Evolutionary conservation across 2,113 vertebrate genomes (phyloP).

Genomic region (Tichodroma muraria): DNA sequence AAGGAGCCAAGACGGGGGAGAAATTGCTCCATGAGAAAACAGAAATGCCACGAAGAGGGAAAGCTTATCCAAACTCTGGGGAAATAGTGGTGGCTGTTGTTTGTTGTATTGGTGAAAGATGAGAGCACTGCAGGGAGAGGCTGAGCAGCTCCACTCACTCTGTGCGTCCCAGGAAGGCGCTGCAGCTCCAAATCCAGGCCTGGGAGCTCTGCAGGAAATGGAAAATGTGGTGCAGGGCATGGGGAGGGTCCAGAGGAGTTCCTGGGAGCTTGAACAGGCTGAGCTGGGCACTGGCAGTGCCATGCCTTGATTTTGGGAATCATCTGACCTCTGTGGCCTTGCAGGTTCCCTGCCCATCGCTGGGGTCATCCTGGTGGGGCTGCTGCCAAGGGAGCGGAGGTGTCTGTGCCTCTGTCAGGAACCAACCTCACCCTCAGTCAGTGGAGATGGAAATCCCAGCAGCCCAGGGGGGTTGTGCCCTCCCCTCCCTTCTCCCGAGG

Average conservation of each 20-base stretch:
- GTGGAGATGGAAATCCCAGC: background rate
- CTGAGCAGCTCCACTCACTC: background rate
- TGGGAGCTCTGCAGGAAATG: background rate
- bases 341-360: background rate
- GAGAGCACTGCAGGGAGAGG: background rate
- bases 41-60: background rate
- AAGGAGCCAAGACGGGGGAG: background rate
- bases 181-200: background rate
- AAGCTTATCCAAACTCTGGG: background rate
- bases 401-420: background rate
- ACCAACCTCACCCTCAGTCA: accelerated
- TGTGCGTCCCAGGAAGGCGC: background rate
- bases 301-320: background rate
- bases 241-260: background rate
- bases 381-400: background rate
- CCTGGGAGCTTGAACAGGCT: background rate
- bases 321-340: accelerated
- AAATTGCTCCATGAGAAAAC: background rate
- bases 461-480: background rate
- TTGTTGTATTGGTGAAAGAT: background rate
- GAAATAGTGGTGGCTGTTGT: background rate
- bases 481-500: background rate
- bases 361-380: background rate
- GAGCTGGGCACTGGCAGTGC: background rate
- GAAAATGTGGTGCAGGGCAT: accelerated